These are phyloP conservation scores for Rostratula benghalensis DNA, from an alignment of 2,113 vertebrate species.

Conservation along the genomic window DNA sequence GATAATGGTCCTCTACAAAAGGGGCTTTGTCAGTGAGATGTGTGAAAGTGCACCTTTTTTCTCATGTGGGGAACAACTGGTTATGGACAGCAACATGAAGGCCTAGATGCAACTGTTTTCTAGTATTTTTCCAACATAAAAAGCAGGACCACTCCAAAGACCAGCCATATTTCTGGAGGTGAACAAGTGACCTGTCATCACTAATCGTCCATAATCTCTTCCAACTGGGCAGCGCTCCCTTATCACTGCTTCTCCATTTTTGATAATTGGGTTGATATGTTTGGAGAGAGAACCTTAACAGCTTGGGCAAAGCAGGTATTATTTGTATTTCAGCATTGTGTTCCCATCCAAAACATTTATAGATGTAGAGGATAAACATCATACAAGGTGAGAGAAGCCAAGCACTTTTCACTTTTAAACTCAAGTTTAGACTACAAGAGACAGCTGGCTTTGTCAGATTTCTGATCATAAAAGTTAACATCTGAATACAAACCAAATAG, in stretches of 20 bases:
- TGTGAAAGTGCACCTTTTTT: not conserved
- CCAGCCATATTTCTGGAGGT: not conserved
- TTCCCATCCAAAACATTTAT: not conserved
- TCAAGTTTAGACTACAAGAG: not conserved
- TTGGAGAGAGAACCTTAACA: not conserved
- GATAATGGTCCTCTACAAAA: not conserved
- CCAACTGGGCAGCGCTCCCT: not conserved
- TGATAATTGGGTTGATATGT: not conserved
- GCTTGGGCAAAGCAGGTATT: not conserved
- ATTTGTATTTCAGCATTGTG: not conserved
- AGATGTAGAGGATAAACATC: constrained; percentile 8
- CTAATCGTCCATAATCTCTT: not conserved
- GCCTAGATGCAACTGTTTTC: not conserved
- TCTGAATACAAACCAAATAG: not conserved
- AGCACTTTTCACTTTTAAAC: not conserved
- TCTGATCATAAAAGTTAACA: constrained; percentile 3
- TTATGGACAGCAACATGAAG: not conserved
- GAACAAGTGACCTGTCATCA: not conserved
- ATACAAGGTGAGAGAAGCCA: not conserved
- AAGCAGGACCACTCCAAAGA: not conserved
- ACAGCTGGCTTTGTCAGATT: not conserved
- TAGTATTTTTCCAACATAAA: not conserved
- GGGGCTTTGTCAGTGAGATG: not conserved
- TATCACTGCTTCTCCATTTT: not conserved
- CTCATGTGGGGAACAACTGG: not conserved